These are phyloP conservation scores for Hemiscyllium ocellatum DNA, from an alignment of 2,113 vertebrate species.

Conservation along the genomic window DNA sequence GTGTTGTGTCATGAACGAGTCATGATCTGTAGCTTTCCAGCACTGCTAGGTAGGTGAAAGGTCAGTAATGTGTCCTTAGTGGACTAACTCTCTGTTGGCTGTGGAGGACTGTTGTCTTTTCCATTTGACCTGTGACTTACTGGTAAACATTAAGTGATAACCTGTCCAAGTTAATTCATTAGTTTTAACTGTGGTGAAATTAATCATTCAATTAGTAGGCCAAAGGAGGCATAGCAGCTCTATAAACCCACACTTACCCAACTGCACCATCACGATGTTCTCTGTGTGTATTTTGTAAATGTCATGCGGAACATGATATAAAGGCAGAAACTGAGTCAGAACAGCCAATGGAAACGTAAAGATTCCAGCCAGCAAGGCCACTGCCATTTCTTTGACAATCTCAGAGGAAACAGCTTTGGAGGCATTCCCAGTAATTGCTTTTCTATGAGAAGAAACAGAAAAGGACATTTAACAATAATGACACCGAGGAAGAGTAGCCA, in stretches of 20 bases:
- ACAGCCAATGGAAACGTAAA: conserved; percentile 25
- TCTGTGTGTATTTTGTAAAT: neutral
- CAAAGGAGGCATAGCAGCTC: neutral
- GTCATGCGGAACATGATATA: conserved; percentile 23
- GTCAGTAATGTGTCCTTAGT: neutral
- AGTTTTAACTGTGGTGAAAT: neutral
- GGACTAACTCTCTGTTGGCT: neutral
- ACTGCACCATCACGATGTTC: neutral
- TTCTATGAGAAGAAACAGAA: neutral
- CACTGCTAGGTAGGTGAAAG: neutral
- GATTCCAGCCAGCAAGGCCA: neutral
- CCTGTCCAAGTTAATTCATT: neutral
- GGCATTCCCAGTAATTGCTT: conserved; percentile 1
- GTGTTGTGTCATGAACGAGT: neutral
- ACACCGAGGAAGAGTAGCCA: neutral
- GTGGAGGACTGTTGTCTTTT: neutral
- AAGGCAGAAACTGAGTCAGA: neutral
- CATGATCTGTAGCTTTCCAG: neutral
- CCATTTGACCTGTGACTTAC: neutral
- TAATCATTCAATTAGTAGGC: neutral
- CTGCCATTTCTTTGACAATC: conserved; percentile 6
- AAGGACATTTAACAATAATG: neutral
- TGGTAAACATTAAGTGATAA: neutral
- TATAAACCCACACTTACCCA: neutral
- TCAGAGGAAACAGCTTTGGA: neutral